A percentile compares a stretch with the other conserved stretches of the same genome.
phyloP scores from a whole-genome alignment of 1,140 invertebrate species.

The Littorina saxatilis region DNA sequence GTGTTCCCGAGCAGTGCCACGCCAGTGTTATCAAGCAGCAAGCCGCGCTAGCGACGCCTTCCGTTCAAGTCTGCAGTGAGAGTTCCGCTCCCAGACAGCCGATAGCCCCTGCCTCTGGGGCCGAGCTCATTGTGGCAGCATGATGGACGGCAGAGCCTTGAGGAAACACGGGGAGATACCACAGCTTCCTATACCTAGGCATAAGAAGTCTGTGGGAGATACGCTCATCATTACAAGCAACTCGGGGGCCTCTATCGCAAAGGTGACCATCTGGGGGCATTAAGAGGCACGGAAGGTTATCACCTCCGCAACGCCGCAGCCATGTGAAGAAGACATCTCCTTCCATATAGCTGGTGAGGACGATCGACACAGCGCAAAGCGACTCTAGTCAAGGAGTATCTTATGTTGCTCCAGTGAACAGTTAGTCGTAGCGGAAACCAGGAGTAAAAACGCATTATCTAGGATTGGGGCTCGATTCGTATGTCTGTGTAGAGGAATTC shows the following conservation, averaged over 20 bases:
- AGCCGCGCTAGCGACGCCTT: not conserved
- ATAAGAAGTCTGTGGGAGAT: too few relatives aligned
- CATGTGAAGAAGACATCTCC: not conserved
- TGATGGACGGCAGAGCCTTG: not conserved
- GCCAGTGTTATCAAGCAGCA: not conserved
- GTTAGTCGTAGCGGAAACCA: too few relatives aligned
- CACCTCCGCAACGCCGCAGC: not conserved
- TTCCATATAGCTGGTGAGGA: too few relatives aligned
- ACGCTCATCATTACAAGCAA: conserved; percentile 32
- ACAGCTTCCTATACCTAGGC: too few relatives aligned
- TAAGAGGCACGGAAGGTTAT: conserved; percentile 7
- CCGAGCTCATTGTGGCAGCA: not conserved
- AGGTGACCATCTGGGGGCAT: not conserved
- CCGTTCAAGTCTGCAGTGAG: not conserved
- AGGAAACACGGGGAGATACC: not conserved
- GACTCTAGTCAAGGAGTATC: too few relatives aligned
- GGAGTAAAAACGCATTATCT: not conserved
- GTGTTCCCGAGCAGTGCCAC: too few relatives aligned
- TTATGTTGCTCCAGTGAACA: too few relatives aligned
- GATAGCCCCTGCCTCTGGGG: not conserved
- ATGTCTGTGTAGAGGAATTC: not conserved
- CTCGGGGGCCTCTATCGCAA: not conserved
- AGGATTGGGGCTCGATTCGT: not conserved
- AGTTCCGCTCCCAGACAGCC: not conserved
- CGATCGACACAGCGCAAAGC: not conserved